Evolutionary conservation across 2,113 vertebrate genomes (phyloP).

Genomic region (Cnemophilus loriae): DNA sequence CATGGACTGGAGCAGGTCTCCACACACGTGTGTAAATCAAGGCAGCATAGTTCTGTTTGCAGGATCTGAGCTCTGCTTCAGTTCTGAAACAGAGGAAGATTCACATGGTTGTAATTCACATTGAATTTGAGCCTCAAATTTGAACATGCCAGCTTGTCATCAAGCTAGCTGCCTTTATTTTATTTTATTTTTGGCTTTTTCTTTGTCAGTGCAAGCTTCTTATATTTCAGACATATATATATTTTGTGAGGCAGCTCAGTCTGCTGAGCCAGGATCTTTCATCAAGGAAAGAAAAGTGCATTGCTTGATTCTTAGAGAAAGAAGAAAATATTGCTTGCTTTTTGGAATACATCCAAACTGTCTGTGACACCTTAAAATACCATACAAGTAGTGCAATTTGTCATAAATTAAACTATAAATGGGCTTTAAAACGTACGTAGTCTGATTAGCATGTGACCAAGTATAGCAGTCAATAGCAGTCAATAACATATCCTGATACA

Average conservation of each 20-base stretch:
- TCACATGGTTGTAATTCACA: conserved; percentile 41
- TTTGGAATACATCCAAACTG: conserved; percentile 53
- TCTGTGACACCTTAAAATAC: conserved; percentile 46
- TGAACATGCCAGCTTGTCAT: conserved; percentile 44
- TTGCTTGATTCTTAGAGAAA: conserved; percentile 35
- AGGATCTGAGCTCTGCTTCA: neutral
- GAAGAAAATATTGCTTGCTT: conserved; percentile 26
- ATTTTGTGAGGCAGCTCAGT: neutral
- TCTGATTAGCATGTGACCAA: conserved; percentile 23
- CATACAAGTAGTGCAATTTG: neutral
- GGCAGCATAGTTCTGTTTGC: neutral
- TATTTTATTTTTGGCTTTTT: conserved; percentile 33
- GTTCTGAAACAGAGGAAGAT: neutral
- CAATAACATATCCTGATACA: neutral
- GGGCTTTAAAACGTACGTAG: conserved; percentile 25
- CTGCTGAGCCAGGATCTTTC: conserved; percentile 53
- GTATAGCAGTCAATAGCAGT: neutral
- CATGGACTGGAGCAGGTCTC: neutral
- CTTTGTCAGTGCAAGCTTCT: conserved; percentile 38
- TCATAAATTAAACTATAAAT: conserved; percentile 45
- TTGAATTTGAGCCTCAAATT: conserved; percentile 36
- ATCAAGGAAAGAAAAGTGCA: conserved; percentile 33
- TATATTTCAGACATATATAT: conserved; percentile 39
- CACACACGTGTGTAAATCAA: neutral
- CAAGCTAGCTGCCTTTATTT: conserved; percentile 14